A percentile compares a stretch with the other conserved stretches of the same genome.
phyloP scores from a whole-genome alignment of 2,888 invertebrate species.

The Dinocampus coccinellae region DNA sequence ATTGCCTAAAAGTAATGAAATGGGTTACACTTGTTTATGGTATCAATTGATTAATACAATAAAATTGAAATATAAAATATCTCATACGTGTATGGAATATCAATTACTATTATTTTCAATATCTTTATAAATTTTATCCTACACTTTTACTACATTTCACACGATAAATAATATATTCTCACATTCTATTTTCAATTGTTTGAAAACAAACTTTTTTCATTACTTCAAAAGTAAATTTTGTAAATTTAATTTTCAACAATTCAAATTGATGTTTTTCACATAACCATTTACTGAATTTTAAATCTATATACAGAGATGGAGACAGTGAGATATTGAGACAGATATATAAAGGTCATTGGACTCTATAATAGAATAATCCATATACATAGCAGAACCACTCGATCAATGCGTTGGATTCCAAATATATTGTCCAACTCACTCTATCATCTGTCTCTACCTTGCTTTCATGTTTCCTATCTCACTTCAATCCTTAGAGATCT shows the following conservation, averaged over 20 bases:
- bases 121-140: not conserved
- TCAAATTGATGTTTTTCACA: not conserved
- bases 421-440: not conserved
- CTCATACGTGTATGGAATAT: slow-evolving; percentile 27
- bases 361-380: slow-evolving; percentile 1
- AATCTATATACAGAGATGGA: no score
- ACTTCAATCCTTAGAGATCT: slow-evolving; percentile 12
- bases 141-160: no score
- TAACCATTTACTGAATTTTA: no score
- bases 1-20: no score
- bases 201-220: not conserved
- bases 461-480: not conserved
- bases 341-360: not conserved
- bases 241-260: not conserved
- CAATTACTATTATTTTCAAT: slow-evolving; percentile 21
- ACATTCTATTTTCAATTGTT: no score
- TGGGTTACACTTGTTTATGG: no score
- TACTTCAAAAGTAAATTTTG: not conserved
- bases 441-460: not conserved
- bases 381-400: slow-evolving; percentile 6
- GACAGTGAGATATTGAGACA: no score
- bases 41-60: no score
- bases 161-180: no score
- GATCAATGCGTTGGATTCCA: slow-evolving; percentile 12
- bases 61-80: no score